Evolutionary conservation across 2,888 invertebrate species (phyloP).

Genomic region (Platycheirus rosarum): DNA sequence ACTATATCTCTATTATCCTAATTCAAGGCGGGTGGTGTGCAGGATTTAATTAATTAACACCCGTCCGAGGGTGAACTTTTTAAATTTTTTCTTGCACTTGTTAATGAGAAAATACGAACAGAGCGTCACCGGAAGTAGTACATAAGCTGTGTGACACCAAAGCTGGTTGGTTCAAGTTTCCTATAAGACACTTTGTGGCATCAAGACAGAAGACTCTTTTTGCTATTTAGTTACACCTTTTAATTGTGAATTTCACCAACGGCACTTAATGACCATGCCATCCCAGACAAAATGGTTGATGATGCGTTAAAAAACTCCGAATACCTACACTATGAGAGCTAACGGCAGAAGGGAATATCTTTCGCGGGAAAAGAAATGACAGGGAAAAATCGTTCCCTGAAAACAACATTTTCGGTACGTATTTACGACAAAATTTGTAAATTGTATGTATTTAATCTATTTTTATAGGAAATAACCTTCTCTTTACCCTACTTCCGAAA

Average conservation of each 20-base stretch:
- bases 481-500: too few species aligned
- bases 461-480: too few species aligned
- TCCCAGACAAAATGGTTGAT: too few species aligned
- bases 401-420: too few species aligned
- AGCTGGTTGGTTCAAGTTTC: constrained; percentile 25
- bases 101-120: constrained; percentile 53
- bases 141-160: constrained; percentile 44
- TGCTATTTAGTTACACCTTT: constrained; percentile 12
- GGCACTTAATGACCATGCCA: too few species aligned
- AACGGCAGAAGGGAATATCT: too few species aligned
- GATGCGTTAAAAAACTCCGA: too few species aligned
- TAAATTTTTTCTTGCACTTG: constrained; percentile 46
- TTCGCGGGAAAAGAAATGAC: too few species aligned
- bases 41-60: constrained; percentile 64
- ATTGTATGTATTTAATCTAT: too few species aligned
- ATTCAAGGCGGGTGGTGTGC: background rate
- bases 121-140: constrained; percentile 12
- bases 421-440: too few species aligned
- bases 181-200: constrained; percentile 45
- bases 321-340: too few species aligned
- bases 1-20: constrained; percentile 5
- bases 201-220: constrained; percentile 14
- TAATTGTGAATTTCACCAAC: constrained; percentile 14
- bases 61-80: constrained; percentile 45
- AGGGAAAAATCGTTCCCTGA: too few species aligned